A percentile compares a stretch with the other conserved stretches of the same genome.
Evolutionary conservation across 2,888 invertebrate genomes (phyloP).

Genomic region (Diploptera punctata): DNA sequence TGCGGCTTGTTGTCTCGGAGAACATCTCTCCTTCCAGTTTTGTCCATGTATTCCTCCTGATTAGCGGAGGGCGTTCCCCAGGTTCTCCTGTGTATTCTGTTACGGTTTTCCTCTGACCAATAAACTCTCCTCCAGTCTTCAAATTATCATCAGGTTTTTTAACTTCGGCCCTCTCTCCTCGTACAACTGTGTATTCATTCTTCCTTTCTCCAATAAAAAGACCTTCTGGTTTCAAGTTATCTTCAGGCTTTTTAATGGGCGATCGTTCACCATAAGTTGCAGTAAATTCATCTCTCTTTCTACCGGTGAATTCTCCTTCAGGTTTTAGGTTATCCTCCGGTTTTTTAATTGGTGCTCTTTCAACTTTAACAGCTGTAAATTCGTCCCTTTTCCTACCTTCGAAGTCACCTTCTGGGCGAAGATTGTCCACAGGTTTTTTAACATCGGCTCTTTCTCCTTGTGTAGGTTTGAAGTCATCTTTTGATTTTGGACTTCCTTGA

Average conservation of each 20-base stretch:
- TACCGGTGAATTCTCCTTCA: constrained; percentile 57
- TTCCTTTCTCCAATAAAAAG: constrained; percentile 51
- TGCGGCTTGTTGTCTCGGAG: constrained; percentile 70
- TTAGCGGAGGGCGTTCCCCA: constrained; percentile 67
- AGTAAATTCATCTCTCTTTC: constrained; percentile 64
- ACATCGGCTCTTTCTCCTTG: constrained; percentile 45
- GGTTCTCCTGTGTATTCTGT: constrained; percentile 73
- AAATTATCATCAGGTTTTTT: constrained; percentile 54
- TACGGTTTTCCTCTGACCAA: constrained; percentile 74
- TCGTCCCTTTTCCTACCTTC: constrained; percentile 50
- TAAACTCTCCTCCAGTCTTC: constrained; percentile 48
- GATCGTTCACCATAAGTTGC: constrained; percentile 49
- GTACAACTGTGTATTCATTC: constrained; percentile 49
- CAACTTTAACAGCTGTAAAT: constrained; percentile 50
- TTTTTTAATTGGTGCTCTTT: constrained; percentile 45
- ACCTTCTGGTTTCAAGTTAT: constrained; percentile 59
- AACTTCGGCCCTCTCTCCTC: constrained; percentile 51
- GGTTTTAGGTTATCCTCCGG: constrained; percentile 59
- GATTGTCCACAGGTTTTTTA: constrained; percentile 53
- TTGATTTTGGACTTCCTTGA: constrained; percentile 50
- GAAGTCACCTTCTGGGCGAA: constrained; percentile 50
- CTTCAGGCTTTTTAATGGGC: constrained; percentile 45
- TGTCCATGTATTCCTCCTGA: constrained; percentile 78
- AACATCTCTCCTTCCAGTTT: constrained; percentile 77
- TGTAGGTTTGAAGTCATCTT: constrained; percentile 43